A percentile compares a stretch with the other conserved stretches of the same genome.
phyloP scores from a whole-genome alignment of 2,888 invertebrate genomes.

The Stegophylla sp. region DNA sequence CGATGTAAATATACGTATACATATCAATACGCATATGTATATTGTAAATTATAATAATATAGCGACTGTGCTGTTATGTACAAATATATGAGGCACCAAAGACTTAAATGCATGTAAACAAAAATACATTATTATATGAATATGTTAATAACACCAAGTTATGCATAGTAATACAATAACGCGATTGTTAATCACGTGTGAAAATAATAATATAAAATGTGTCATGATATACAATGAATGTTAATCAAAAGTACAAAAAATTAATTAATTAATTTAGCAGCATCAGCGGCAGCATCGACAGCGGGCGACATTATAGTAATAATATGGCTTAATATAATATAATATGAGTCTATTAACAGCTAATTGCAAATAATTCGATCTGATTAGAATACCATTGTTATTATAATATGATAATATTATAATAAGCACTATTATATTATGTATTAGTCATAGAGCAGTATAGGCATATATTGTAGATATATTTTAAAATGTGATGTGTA shows the following conservation, averaged over 20 bases:
- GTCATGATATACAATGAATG: background rate
- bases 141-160: no score
- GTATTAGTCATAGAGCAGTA: background rate
- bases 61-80: no score
- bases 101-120: no score
- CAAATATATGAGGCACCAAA: no score
- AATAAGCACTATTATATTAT: background rate
- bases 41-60: no score
- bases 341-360: background rate
- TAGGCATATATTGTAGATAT: background rate
- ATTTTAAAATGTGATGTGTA: background rate
- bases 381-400: background rate
- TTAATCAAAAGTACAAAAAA: background rate
- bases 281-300: background rate
- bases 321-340: background rate
- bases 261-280: background rate
- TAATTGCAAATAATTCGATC: background rate
- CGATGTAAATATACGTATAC: background rate
- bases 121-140: no score
- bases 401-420: background rate
- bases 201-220: background rate
- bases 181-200: background rate
- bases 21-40: background rate
- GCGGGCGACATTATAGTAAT: background rate
- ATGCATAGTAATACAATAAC: background rate